A percentile compares a stretch with the other conserved stretches of the same genome.
Evolutionary conservation across 2,888 invertebrate species (phyloP).

Genomic region (Drosophila neotestacea): DNA sequence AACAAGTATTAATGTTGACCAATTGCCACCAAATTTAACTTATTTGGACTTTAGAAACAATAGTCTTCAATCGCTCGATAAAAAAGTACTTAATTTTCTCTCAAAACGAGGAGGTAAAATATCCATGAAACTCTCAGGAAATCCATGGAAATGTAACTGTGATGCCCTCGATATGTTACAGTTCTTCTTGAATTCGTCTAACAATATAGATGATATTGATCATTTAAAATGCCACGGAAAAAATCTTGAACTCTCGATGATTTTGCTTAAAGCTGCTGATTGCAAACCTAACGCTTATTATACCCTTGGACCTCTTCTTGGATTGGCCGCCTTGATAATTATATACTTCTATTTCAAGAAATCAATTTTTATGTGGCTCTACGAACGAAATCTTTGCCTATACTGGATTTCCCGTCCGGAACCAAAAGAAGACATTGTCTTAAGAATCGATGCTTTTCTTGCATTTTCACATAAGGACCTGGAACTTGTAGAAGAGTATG

Average conservation of each 20-base stretch:
- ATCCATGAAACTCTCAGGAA: neutral
- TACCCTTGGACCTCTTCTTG: neutral
- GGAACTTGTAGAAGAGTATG: constrained; percentile 28
- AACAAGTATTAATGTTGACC: neutral
- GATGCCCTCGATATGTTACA: neutral
- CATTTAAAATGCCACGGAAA: neutral
- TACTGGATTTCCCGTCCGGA: constrained; percentile 19
- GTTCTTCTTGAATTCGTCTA: neutral
- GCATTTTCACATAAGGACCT: constrained; percentile 38
- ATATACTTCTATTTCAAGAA: constrained; percentile 17
- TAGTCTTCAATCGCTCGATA: neutral
- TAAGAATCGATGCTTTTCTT: constrained; percentile 35
- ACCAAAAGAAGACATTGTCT: neutral
- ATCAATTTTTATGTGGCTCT: constrained; percentile 37
- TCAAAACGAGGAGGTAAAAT: neutral
- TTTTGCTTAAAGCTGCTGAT: no score
- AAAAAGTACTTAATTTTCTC: neutral
- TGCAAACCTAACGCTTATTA: neutral
- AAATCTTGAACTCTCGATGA: neutral
- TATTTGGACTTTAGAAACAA: neutral
- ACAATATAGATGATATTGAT: neutral
- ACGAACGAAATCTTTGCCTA: constrained; percentile 30
- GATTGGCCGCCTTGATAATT: neutral
- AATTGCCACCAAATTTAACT: neutral
- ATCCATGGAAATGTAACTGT: constrained; percentile 1